phyloP scores from a whole-genome alignment of 2,113 vertebrate species.

The human region GRCh38 chr19:12734501-12735000 shows the following conservation, averaged over 20 bases:
- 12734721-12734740: slow-evolving; percentile 45
- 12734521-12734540: slow-evolving; percentile 71
- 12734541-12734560: slow-evolving; percentile 74
- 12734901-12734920: too few species aligned
- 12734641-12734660: slow-evolving; percentile 84
- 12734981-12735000: too few species aligned
- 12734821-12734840: fast-evolving
- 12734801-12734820: neutral
- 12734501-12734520: slow-evolving; percentile 63
- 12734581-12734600: slow-evolving; percentile 67
- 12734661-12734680: slow-evolving; percentile 76
- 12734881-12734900: too few species aligned
- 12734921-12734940: too few species aligned
- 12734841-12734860: too few species aligned
- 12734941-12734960: too few species aligned
- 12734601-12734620: slow-evolving; percentile 73
- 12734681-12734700: slow-evolving; percentile 70
- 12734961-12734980: too few species aligned
- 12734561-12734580: slow-evolving; percentile 71
- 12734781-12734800: neutral
- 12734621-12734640: slow-evolving; percentile 76
- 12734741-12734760: slow-evolving; percentile 70
- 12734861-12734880: too few species aligned
- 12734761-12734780: neutral
- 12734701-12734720: slow-evolving; percentile 60